A percentile compares a stretch with the other conserved stretches of the same genome.
phyloP scores from a whole-genome alignment of 2,797 vertebrate genomes.

The Enoplosus armatus region DNA sequence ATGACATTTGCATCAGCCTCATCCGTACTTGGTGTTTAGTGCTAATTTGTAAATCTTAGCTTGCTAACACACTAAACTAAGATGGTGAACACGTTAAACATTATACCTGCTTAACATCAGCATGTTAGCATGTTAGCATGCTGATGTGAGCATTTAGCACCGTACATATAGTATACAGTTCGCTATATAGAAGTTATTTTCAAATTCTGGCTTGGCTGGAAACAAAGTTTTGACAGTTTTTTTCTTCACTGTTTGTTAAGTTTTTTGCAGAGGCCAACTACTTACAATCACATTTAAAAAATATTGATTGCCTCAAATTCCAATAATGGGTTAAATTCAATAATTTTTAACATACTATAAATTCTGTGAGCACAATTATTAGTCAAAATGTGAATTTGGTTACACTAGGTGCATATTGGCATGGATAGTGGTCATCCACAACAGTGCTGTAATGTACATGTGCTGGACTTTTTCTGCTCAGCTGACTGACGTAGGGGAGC shows the following conservation, averaged over 20 bases:
- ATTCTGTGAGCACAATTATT: background rate
- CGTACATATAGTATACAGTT: background rate
- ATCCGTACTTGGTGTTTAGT: background rate
- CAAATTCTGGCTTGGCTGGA: background rate
- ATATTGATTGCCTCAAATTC: background rate
- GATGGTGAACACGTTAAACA: background rate
- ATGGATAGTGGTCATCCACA: background rate
- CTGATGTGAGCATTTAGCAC: too few species aligned
- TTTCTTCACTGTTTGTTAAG: background rate
- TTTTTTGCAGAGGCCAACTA: background rate
- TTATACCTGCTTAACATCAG: background rate
- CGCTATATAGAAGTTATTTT: background rate
- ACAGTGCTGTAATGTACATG: constrained; percentile 13
- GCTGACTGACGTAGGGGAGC: constrained; percentile 41
- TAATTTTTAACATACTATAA: background rate
- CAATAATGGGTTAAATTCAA: background rate
- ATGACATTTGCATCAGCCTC: background rate
- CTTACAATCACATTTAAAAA: background rate
- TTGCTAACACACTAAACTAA: background rate
- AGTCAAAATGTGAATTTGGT: constrained; percentile 4
- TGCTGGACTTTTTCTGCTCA: constrained; percentile 33
- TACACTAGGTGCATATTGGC: background rate
- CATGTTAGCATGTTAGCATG: too few species aligned
- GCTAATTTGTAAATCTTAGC: background rate
- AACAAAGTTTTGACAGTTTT: background rate